Evolutionary conservation across 2,113 vertebrate species (phyloP), one percentile per base, ranked within the genome.

Genomic region (Montifringilla adamsi): DNA sequence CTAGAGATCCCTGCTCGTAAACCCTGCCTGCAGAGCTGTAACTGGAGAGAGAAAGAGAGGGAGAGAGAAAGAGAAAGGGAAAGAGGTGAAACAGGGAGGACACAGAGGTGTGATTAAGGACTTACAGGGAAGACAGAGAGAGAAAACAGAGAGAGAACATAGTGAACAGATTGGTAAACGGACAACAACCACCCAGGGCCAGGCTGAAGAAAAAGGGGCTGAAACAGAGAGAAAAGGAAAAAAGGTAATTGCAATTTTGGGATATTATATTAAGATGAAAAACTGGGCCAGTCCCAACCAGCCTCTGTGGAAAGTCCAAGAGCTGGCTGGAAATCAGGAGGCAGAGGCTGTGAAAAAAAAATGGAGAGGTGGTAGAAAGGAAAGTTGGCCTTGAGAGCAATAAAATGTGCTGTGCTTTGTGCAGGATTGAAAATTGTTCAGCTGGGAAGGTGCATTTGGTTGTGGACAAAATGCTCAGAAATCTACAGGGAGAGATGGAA

Each of bases 1-100:
- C 81, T 75, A 43, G 80, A 84, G 78, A 89, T 74, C 68, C 86
- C 90, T 72, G 72, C 74, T 96, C 5, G 0, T 95, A 95, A 96
- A 91, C 50, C 50, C 74, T 89, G 76, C 60, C 78, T 93, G 68
- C 74, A 83, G 85, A 81, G 59, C 80, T 67, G 52, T 46, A 74
- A 93, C 93, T 1, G 2, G 52, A 75, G 56, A 80, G 47, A 80
- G 49, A 52, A 15, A 9, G 31, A 49, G 53, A 43, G 39, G 28
- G 41, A 30, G 41, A 16, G n/a, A 26, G 49, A 37, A 37, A 33
- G 47, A 26, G 58, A 64, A n/a, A n/a, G 37, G 39, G 50, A 66
- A 59, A 56, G 68, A 87, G 78, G 52, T 75, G 92, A 88, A 83
- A 58, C 67, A 70, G 39, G 33, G 43, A 88, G 64, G 43, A 78